Conservation (phyloP, 2,797 vertebrate species). For the Strix occidentalis region DNA sequence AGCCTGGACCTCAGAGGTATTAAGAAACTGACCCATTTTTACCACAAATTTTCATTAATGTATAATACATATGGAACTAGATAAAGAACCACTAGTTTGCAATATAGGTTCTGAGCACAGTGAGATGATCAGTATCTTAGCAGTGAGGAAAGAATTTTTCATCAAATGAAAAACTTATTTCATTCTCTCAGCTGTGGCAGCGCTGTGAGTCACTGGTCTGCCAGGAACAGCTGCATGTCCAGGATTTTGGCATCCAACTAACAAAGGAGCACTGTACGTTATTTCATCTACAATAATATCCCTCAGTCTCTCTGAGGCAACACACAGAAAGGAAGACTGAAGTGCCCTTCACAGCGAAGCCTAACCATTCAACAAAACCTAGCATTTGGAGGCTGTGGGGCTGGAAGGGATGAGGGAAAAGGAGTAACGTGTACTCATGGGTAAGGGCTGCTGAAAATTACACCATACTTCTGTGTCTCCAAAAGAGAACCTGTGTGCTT, state of each 20-base stretch:
- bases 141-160: neutral
- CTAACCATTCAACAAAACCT: neutral
- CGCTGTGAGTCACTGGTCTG: neutral
- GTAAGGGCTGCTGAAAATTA: neutral
- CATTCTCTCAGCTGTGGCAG: neutral
- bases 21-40: neutral
- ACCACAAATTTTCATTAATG: neutral
- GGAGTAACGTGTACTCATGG: fast-evolving
- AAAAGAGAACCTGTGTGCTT: neutral
- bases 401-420: neutral
- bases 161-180: neutral
- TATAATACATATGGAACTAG: neutral
- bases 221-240: constrained; percentile 45
- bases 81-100: neutral
- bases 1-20: neutral
- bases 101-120: neutral
- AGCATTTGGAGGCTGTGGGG: neutral
- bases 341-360: neutral
- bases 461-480: neutral
- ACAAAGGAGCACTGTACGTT: neutral
- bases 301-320: neutral
- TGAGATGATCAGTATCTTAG: neutral
- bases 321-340: neutral
- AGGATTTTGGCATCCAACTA: neutral
- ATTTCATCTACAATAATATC: neutral